Evolutionary conservation across 2,888 invertebrate genomes (phyloP), one percentile per base, ranked within the genome.

Genomic region (Spisula solida): DNA sequence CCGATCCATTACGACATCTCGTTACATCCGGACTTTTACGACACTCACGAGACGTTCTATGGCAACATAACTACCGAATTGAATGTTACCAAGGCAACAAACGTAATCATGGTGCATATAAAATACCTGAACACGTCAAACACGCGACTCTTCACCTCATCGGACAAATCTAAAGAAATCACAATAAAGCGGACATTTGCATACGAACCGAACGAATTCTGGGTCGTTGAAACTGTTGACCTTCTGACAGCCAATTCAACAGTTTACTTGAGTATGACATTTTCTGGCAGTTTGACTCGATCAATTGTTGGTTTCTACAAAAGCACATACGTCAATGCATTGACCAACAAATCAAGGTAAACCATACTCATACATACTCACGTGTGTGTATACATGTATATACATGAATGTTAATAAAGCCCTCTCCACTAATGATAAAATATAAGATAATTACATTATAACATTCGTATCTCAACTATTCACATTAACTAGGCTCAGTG

Each of bases 241-340:
- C 87, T 88, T 5, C 87, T 97, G 1, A 66, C 82, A 2, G 93
- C 92, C 0, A 96, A 93, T 10, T 86, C 89, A 0, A 89, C 82
- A 16, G 94, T 95, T 10, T 78, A 96, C 16, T 95, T 98, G n/a
- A 95, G 96, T 78, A 97, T 98, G 81, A 96, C 97, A 51, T 98
- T 98, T 94, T 96, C 96, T 90, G 98, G 98, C 0, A 97, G 97
- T 90, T 97, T 98, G 96, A 97, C 97, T 48, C 97, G 97, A 90
- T 97, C 97, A 92, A 92, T 92, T 48, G 97, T 98, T 85, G 98
- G 98, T 4, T 97, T 98, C 85, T 98, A 98, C 96, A 97, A 97
- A 92, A 98, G 98, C 87, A 97, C 97, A 10, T 98, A 98, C 92
- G 85, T 93, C 66, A 95, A 96, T 87, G 92, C 93, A 8, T 41